These are phyloP conservation scores for Tetranychus cinnabarinus DNA, from an alignment of 1,140 invertebrate genomes.

Conservation along the genomic window DNA sequence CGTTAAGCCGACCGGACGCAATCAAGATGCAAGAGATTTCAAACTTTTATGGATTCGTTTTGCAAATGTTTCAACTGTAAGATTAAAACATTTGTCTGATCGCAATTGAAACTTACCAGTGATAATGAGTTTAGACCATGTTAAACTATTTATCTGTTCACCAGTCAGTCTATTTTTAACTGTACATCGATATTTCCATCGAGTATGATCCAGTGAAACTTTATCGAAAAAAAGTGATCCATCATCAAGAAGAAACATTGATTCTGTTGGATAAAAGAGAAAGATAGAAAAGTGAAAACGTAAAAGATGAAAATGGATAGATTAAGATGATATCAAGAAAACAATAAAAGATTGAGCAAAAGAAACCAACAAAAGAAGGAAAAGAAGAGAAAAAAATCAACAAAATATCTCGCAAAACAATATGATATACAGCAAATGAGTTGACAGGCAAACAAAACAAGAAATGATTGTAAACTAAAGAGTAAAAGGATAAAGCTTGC, in stretches of 20 bases:
- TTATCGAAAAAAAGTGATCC: constrained; percentile 10
- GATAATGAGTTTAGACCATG: constrained; percentile 67
- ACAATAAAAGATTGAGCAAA: no score
- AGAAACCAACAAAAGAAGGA: no score
- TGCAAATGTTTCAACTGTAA: background rate
- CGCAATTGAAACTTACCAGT: constrained; percentile 5
- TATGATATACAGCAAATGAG: no score
- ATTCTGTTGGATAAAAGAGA: constrained; percentile 1
- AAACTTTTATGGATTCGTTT: background rate
- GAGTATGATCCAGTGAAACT: constrained; percentile 3
- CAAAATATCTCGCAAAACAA: no score
- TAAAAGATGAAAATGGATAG: background rate
- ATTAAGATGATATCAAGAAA: no score
- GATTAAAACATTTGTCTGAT: background rate
- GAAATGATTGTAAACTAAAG: no score
- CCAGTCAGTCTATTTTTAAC: constrained; percentile 78
- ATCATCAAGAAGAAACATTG: constrained; percentile 5
- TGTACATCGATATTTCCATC: constrained; percentile 48
- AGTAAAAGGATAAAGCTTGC: background rate
- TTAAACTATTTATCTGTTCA: constrained; percentile 70
- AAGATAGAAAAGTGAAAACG: background rate
- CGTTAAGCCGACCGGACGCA: background rate
- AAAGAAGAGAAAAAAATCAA: no score
- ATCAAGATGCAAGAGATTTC: background rate
- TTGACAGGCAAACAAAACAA: no score